These are phyloP conservation scores for Cynoglossus semilaevis DNA, from an alignment of 2,113 vertebrate genomes.

Conservation along the genomic window DNA sequence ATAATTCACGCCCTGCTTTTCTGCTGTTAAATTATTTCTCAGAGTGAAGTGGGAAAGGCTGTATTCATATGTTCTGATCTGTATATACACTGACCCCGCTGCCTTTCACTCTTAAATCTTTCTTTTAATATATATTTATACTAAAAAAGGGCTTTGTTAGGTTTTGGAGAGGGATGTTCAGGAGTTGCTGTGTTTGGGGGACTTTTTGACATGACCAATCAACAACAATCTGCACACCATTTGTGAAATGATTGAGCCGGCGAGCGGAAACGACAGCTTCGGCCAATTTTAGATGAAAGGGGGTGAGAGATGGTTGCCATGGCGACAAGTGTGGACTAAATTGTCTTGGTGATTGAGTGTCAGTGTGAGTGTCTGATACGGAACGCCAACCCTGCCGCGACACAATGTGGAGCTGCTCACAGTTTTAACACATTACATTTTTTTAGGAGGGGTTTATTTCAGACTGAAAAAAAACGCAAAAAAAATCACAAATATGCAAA, in stretches of 20 bases:
- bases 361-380: constrained; percentile 36
- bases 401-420: constrained; percentile 38
- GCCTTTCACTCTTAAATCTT: constrained; percentile 29
- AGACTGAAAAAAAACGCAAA: constrained; percentile 3
- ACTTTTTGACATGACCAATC: constrained; percentile 41
- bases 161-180: constrained; percentile 27
- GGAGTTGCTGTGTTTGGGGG: constrained; percentile 30
- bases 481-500: too few relatives aligned
- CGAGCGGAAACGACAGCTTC: constrained; percentile 60
- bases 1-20: constrained; percentile 76
- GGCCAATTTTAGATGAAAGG: constrained; percentile 66
- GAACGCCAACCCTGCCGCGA: constrained; percentile 29
- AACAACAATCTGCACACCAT: constrained; percentile 63
- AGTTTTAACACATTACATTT: neutral
- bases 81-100: constrained; percentile 50
- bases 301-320: constrained; percentile 71
- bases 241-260: constrained; percentile 57
- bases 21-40: constrained; percentile 76
- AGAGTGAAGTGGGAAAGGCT: constrained; percentile 74
- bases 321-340: constrained; percentile 64
- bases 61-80: constrained; percentile 54
- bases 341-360: constrained; percentile 66
- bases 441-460: constrained; percentile 6
- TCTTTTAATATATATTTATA: neutral
- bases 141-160: constrained; percentile 42